Percentiles rank a stretch among this genome's conserved stretches.
Evolutionary conservation across 2,888 invertebrate species (phyloP).

Genomic region (Chironomus tentans): DNA sequence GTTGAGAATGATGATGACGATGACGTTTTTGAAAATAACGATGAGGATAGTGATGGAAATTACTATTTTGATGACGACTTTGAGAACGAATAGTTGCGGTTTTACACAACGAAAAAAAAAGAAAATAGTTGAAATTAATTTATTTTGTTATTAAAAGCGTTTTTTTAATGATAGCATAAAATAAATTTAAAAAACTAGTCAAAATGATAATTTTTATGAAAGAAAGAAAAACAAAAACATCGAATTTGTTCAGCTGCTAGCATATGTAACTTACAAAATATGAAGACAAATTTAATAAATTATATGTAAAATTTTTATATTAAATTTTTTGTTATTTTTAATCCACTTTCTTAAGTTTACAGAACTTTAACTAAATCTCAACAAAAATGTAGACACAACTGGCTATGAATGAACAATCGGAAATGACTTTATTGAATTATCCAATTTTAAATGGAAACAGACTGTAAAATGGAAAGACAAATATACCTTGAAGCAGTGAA

Average conservation of each 20-base stretch:
- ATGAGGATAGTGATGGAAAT: constrained; percentile 4
- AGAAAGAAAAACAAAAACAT: neutral
- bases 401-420: too few relatives aligned
- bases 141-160: neutral
- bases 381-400: too few relatives aligned
- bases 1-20: neutral
- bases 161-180: neutral
- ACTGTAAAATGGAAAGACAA: too few relatives aligned
- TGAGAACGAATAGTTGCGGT: neutral
- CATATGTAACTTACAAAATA: too few relatives aligned
- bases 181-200: constrained; percentile 19
- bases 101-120: neutral
- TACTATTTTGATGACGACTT: neutral
- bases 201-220: neutral
- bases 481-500: too few relatives aligned
- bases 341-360: too few relatives aligned
- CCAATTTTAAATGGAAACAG: too few relatives aligned
- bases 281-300: too few relatives aligned
- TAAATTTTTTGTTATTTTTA: too few relatives aligned
- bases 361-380: too few relatives aligned
- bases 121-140: neutral
- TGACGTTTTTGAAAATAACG: neutral
- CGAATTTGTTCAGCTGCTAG: neutral
- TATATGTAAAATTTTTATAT: too few relatives aligned
- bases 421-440: too few relatives aligned